Percentiles rank a stretch among this genome's conserved stretches.
These are phyloP conservation scores for Eristalis arbustorum DNA, from an alignment of 2,888 invertebrate genomes.

Conservation along the genomic window DNA sequence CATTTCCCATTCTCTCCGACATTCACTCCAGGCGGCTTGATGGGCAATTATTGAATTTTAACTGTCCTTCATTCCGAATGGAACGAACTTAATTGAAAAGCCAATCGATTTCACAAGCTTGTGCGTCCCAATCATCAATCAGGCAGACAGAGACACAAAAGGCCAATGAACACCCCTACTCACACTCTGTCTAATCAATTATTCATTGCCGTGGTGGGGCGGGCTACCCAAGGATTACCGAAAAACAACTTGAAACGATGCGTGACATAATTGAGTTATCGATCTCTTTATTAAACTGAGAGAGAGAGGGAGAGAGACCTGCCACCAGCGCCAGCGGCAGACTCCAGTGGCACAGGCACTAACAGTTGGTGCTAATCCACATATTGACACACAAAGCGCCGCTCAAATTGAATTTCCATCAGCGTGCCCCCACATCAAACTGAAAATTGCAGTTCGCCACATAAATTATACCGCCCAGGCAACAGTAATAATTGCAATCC, in stretches of 20 bases:
- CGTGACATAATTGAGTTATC: constrained; percentile 57
- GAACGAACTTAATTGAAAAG: neutral
- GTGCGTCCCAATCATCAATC: neutral
- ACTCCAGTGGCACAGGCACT: neutral
- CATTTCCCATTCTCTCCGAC: neutral
- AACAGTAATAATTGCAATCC: constrained; percentile 55
- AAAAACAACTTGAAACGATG: neutral
- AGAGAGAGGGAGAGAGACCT: neutral
- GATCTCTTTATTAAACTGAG: constrained; percentile 17
- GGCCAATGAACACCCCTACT: neutral
- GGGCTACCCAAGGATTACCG: neutral
- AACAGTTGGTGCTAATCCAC: constrained; percentile 35
- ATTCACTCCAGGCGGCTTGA: neutral
- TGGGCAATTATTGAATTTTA: neutral
- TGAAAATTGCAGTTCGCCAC: constrained; percentile 42
- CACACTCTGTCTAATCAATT: neutral
- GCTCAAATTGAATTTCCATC: constrained; percentile 51
- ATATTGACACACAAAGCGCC: constrained; percentile 46
- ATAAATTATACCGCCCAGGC: constrained; percentile 51
- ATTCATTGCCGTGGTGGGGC: neutral
- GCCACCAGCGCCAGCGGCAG: neutral
- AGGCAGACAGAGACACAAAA: neutral
- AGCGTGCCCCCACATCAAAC: constrained; percentile 64
- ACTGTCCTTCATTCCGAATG: neutral
- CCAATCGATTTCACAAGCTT: neutral